These are phyloP conservation scores for Daktulosphaira vitifoliae DNA, from an alignment of 1,140 invertebrate species.

Conservation along the genomic window DNA sequence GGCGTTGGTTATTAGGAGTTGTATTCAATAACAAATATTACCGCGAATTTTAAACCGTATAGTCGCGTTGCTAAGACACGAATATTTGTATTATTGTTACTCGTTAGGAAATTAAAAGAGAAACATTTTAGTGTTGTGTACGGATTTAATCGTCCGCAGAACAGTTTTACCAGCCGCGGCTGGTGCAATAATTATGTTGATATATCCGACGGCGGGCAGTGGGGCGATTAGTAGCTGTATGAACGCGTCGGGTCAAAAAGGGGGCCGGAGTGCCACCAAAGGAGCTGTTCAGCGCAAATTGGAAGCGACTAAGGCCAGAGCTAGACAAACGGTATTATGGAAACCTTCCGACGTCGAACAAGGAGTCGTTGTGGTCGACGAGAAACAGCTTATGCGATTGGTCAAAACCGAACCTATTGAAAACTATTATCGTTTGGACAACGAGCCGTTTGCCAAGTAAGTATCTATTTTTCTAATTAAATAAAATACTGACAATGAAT, in stretches of 20 bases:
- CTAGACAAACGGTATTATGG: slow-evolving; percentile 40
- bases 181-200: slow-evolving; percentile 11
- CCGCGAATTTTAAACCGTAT: too few relatives aligned
- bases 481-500: neutral
- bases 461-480: slow-evolving; percentile 31
- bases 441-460: slow-evolving; percentile 43
- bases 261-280: slow-evolving; percentile 8
- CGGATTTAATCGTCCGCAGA: too few relatives aligned
- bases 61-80: too few relatives aligned
- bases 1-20: too few relatives aligned
- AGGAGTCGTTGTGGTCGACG: slow-evolving; percentile 41
- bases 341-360: slow-evolving; percentile 40
- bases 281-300: slow-evolving; percentile 12
- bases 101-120: too few relatives aligned
- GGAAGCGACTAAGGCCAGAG: slow-evolving; percentile 12
- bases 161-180: too few relatives aligned
- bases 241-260: slow-evolving; percentile 1
- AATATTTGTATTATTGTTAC: too few relatives aligned
- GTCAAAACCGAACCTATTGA: slow-evolving; percentile 42
- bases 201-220: slow-evolving; percentile 28
- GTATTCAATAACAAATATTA: too few relatives aligned
- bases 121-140: too few relatives aligned
- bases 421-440: slow-evolving; percentile 42
- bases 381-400: slow-evolving; percentile 40
- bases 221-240: slow-evolving; percentile 20